Percentiles rank a stretch among this genome's conserved stretches.
Evolutionary conservation across 2,888 invertebrate genomes (phyloP).

Genomic region (Argyresthia goedartella): DNA sequence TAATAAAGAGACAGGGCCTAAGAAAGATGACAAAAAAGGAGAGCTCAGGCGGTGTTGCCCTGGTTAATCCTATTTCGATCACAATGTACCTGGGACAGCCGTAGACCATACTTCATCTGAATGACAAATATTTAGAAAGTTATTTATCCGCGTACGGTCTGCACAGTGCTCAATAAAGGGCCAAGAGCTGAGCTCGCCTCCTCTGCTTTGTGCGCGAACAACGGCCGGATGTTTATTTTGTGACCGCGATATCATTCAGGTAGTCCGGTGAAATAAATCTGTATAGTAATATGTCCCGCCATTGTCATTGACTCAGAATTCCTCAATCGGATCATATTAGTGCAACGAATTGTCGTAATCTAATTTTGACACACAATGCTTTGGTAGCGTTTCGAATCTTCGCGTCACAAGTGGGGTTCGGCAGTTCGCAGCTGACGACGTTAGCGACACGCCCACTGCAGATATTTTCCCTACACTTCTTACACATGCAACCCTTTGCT

Average conservation of each 20-base stretch:
- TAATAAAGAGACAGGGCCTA: too few relatives aligned
- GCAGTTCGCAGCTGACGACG: constrained; percentile 32
- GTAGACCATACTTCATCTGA: constrained; percentile 62
- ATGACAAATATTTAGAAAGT: constrained; percentile 69
- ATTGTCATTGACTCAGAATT: constrained; percentile 38
- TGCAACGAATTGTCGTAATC: constrained; percentile 17
- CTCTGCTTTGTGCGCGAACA: constrained; percentile 46
- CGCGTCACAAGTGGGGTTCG: not conserved
- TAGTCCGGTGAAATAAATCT: constrained; percentile 56
- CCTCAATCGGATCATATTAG: constrained; percentile 39
- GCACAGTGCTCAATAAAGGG: too few relatives aligned
- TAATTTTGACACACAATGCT: constrained; percentile 15
- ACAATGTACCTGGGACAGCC: constrained; percentile 45
- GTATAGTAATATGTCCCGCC: constrained; percentile 42
- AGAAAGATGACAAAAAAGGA: too few relatives aligned
- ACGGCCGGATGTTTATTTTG: constrained; percentile 57
- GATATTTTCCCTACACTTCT: not conserved
- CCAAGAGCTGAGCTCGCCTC: constrained; percentile 33
- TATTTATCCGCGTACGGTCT: constrained; percentile 58
- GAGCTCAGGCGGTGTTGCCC: too few relatives aligned
- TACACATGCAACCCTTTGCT: constrained; percentile 40
- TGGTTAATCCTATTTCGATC: constrained; percentile 60
- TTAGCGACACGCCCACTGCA: constrained; percentile 40
- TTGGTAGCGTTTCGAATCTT: too few relatives aligned
- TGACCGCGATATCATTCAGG: constrained; percentile 58